Evolutionary conservation across 1,140 invertebrate species (phyloP), one percentile per base, ranked within the genome.

Genomic region (Apis cerana): DNA sequence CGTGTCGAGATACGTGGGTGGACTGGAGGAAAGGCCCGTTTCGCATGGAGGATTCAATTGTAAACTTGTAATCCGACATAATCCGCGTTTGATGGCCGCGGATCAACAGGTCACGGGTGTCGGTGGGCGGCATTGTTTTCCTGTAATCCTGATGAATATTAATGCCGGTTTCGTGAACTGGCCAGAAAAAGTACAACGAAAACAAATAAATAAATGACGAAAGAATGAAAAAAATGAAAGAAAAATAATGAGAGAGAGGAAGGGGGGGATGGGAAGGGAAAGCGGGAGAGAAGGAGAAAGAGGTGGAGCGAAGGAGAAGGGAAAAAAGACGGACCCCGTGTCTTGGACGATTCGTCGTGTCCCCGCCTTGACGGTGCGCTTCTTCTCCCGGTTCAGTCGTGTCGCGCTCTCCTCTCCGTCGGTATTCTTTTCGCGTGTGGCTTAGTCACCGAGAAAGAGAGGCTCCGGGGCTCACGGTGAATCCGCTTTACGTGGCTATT

Each of bases 401-500:
- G 65, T 50, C 19, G 27, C 61, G 70, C 54, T n/a, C 62, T 62
- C 12, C 64, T 56, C 62, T 56, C 75, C 88, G 90, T 92, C 88
- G 89, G 89, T 92, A 93, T 93, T 93, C 92, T 92, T 92, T 92
- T 91, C 92, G 92, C 92, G 90, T 93, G 89, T 90, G 83, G 91
- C 89, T 93, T 91, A 92, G 91, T 93, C 92, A 92, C 88, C 86
- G 88, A 75, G 75, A 83, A 78, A 77, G 81, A 74, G 80, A 83
- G 65, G 33, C 33, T n/a, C 23, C 81, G 77, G 81, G 82, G 61
- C 84, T 77, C 68, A 72, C 79, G 82, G 74, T 87, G 88, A 90
- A 91, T 91, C 90, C 89, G 89, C 87, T 90, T 90, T 90, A 91
- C 91, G 86, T 88, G 88, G 86, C 84, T 91, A 93, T 93, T 93